Conservation (phyloP, 1,140 invertebrate species). For the Zaprionus tsacasi region DNA sequence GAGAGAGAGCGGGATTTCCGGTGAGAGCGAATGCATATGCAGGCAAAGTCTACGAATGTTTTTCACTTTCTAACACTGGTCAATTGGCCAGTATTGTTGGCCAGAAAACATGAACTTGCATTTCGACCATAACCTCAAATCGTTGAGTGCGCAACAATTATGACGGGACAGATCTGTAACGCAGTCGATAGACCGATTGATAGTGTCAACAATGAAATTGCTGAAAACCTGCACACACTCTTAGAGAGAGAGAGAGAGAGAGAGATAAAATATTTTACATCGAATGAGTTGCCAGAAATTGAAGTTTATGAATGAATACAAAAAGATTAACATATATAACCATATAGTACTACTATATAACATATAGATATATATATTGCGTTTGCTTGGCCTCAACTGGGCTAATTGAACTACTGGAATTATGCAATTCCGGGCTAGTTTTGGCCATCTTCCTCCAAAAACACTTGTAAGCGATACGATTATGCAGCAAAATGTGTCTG, state of each 20-base stretch:
- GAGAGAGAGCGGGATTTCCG: conserved; percentile 45
- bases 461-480: conserved; percentile 81
- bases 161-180: conserved; percentile 70
- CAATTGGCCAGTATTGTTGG: conserved; percentile 30
- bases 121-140: conserved; percentile 40
- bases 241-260: too few species aligned
- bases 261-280: conserved; percentile 18
- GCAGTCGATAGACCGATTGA: conserved; percentile 17
- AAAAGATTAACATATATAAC: conserved; percentile 16
- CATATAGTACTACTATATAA: background rate
- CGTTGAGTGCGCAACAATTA: conserved; percentile 71
- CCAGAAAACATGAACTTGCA: conserved; percentile 46
- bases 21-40: too few species aligned
- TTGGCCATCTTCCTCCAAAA: conserved; percentile 42
- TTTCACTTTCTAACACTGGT: conserved; percentile 47
- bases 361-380: conserved; percentile 23
- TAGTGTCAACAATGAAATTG: conserved; percentile 79
- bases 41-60: background rate
- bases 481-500: conserved; percentile 70
- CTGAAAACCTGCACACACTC: conserved; percentile 45
- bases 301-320: conserved; percentile 62
- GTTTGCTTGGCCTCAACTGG: conserved; percentile 22
- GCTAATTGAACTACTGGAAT: conserved; percentile 61
- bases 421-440: conserved; percentile 69
- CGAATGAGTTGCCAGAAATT: conserved; percentile 21